Evolutionary conservation across 2,113 vertebrate genomes (phyloP).

Genomic region (Amblyopsis rosae): DNA sequence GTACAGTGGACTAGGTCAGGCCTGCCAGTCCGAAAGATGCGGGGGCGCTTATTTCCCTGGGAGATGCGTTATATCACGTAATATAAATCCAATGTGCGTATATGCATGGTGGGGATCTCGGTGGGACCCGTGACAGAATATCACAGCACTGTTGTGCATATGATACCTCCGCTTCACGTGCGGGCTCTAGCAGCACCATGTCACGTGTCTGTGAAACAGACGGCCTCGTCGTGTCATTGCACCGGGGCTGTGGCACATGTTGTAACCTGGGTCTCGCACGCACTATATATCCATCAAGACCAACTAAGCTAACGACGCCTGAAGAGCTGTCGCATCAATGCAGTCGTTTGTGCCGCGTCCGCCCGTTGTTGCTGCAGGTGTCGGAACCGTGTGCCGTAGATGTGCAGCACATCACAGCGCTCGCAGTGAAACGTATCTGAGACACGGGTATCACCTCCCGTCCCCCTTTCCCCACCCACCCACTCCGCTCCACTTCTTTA

Average conservation of each 20-base stretch:
- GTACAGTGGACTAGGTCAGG: slow-evolving; percentile 10
- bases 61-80: slow-evolving; percentile 39
- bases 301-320: slow-evolving; percentile 50
- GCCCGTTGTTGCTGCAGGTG: slow-evolving; percentile 60
- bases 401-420: slow-evolving; percentile 25
- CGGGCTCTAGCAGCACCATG: too few species aligned
- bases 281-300: slow-evolving; percentile 54
- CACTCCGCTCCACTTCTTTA: slow-evolving; percentile 38
- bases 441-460: slow-evolving; percentile 31
- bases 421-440: slow-evolving; percentile 31
- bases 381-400: slow-evolving; percentile 13
- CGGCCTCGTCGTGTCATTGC: too few species aligned
- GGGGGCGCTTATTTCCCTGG: slow-evolving; percentile 11
- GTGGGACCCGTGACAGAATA: too few species aligned
- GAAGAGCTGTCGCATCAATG: slow-evolving; percentile 59
- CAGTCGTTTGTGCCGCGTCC: slow-evolving; percentile 35
- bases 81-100: slow-evolving; percentile 12
- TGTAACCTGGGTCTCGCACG: too few species aligned
- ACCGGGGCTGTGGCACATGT: too few species aligned
- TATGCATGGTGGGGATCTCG: slow-evolving; percentile 22
- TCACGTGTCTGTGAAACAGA: too few species aligned
- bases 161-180: too few species aligned
- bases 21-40: slow-evolving; percentile 48
- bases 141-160: too few species aligned
- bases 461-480: neutral